phyloP scores from a whole-genome alignment of 2,888 invertebrate genomes.

The Leptinotarsa peninsularis region DNA sequence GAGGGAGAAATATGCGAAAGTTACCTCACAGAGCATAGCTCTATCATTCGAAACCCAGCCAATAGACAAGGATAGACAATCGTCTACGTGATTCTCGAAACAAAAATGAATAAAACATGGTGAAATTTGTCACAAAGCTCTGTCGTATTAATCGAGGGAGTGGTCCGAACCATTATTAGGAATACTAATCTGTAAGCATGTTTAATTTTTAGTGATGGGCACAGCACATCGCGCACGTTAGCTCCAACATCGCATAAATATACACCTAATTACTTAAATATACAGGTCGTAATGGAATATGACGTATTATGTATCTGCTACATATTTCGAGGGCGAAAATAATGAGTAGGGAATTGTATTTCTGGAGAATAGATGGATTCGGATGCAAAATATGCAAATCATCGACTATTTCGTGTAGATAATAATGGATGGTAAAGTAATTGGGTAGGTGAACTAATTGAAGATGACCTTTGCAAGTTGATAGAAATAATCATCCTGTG shows the following conservation, averaged over 20 bases:
- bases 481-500: neutral
- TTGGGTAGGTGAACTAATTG: constrained; percentile 1
- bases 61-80: constrained; percentile 11
- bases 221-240: constrained; percentile 23
- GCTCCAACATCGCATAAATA: constrained; percentile 35
- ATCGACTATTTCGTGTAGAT: constrained; percentile 23
- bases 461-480: neutral
- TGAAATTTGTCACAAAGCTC: constrained; percentile 53
- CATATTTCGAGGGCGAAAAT: constrained; percentile 19
- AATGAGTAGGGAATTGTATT: constrained; percentile 20
- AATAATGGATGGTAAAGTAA: constrained; percentile 19
- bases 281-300: constrained; percentile 32
- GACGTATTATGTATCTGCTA: constrained; percentile 17
- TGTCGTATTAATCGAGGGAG: constrained; percentile 55
- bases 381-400: constrained; percentile 30
- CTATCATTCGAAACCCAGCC: neutral
- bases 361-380: constrained; percentile 15
- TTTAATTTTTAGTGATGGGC: constrained; percentile 53
- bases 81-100: constrained; percentile 5
- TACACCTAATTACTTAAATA: constrained; percentile 36
- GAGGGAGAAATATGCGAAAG: constrained; percentile 14
- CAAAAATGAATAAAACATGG: constrained; percentile 52
- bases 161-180: constrained; percentile 52
- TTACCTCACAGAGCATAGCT: constrained; percentile 2
- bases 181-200: constrained; percentile 54